Conservation (phyloP, 2,113 vertebrate species). For the Menidia beryllina region DNA sequence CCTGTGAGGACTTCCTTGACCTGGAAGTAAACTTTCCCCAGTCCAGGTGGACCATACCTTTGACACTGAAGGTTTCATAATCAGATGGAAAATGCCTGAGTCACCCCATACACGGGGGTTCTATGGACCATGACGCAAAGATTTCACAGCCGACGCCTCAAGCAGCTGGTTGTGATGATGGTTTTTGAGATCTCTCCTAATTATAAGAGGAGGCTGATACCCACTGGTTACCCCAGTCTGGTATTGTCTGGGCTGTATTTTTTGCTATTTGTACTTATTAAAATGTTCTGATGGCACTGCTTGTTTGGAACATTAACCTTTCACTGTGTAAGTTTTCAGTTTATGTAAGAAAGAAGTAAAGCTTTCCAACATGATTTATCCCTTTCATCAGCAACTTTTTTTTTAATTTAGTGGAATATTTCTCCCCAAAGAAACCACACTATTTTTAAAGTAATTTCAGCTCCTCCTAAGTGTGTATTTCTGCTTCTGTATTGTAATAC, state of each 20-base stretch:
- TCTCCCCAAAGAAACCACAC: not conserved
- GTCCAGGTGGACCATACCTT: constrained; percentile 41
- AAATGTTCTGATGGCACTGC: constrained; percentile 36
- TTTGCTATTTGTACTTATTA: constrained; percentile 27
- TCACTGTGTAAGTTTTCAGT: constrained; percentile 8
- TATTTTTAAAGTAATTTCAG: too few relatives aligned
- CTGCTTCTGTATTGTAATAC: not conserved
- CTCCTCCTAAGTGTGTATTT: too few relatives aligned
- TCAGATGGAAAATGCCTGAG: constrained; percentile 20
- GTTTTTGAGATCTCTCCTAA: constrained; percentile 37
- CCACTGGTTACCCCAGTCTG: constrained; percentile 14
- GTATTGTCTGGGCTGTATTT: constrained; percentile 23
- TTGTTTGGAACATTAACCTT: constrained; percentile 36
- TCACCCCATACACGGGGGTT: constrained; percentile 19
- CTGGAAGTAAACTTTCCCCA: constrained; percentile 32
- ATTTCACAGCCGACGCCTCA: constrained; percentile 17
- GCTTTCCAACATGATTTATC: constrained; percentile 15
- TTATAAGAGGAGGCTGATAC: constrained; percentile 29
- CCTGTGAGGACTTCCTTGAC: constrained; percentile 55
- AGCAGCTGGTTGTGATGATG: constrained; percentile 32
- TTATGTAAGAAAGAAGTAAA: constrained; percentile 5
- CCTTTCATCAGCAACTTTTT: constrained; percentile 1
- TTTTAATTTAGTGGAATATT: not conserved
- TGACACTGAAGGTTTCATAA: constrained; percentile 33
- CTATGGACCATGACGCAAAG: constrained; percentile 31